Percentiles rank a stretch among this genome's conserved stretches.
Conservation (phyloP, 2,113 vertebrate species). For the Oriolus oriolus region DNA sequence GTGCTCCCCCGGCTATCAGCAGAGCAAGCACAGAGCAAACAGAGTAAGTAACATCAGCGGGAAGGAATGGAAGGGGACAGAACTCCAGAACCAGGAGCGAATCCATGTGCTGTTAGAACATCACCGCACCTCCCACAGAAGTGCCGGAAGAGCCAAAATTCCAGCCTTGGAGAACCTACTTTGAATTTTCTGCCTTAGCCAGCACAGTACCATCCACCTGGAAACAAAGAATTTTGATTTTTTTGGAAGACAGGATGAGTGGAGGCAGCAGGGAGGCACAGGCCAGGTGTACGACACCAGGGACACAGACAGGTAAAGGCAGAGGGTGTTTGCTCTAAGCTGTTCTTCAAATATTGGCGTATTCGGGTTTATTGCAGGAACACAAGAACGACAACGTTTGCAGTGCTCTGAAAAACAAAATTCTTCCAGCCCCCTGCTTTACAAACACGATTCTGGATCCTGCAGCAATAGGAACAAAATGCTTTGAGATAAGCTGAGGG, state of each 20-base stretch:
- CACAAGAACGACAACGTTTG: not conserved
- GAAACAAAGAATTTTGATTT: not conserved
- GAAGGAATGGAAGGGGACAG: not conserved
- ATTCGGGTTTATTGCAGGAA: conserved; percentile 36
- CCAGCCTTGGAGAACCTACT: not conserved
- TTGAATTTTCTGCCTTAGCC: not conserved
- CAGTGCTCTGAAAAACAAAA: conserved; percentile 1
- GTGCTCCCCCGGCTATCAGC: not conserved
- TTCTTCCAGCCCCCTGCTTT: conserved; percentile 2
- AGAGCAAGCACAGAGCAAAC: not conserved
- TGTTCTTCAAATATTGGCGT: conserved; percentile 11
- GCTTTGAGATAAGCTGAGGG: not conserved
- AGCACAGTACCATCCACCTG: not conserved
- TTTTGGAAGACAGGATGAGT: not conserved
- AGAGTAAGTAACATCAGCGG: fast-evolving
- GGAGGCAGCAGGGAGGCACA: not conserved
- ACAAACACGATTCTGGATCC: not conserved
- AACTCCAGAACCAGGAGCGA: not conserved
- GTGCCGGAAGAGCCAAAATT: not conserved
- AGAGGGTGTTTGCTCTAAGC: not conserved
- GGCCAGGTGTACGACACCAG: not conserved
- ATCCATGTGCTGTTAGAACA: not conserved
- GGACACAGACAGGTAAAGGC: not conserved
- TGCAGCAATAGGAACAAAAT: not conserved
- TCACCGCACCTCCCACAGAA: not conserved